Conservation (phyloP, 2,797 vertebrate species). For the Danio jaintianensis region DNA sequence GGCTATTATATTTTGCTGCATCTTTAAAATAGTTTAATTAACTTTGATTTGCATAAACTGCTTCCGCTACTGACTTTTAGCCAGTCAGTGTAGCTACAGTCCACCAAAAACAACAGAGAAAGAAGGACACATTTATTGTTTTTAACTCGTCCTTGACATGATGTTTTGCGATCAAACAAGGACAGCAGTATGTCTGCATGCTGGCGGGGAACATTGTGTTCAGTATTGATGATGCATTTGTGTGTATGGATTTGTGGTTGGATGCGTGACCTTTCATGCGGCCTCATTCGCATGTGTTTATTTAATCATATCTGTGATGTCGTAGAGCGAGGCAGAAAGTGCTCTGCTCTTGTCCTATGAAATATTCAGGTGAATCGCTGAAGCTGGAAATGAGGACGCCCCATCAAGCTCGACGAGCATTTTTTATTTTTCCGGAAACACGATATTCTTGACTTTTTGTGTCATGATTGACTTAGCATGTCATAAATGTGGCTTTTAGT, state of each 20-base stretch:
- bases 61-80: not conserved
- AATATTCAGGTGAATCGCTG: conserved; percentile 62
- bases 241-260: conserved; percentile 33
- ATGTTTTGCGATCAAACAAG: not conserved
- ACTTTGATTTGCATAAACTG: conserved; percentile 20
- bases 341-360: conserved; percentile 53
- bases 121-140: not conserved
- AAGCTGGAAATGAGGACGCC: conserved; percentile 27
- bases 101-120: conserved; percentile 14
- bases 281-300: conserved; percentile 33
- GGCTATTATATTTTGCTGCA: not conserved
- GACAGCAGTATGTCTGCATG: not conserved
- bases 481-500: no score
- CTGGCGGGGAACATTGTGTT: conserved; percentile 22
- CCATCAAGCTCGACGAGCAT: conserved; percentile 8
- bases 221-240: conserved; percentile 19
- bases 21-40: conserved; percentile 15
- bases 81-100: not conserved
- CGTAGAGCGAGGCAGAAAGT: conserved; percentile 24
- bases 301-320: conserved; percentile 28
- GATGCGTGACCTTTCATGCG: conserved; percentile 40
- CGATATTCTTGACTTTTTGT: no score
- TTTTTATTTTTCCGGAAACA: not conserved
- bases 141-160: conserved; percentile 3
- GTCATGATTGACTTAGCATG: no score